Base-by-base conservation (phyloP, 2,888 invertebrate species). In the Stegophylla sp. region DNA sequence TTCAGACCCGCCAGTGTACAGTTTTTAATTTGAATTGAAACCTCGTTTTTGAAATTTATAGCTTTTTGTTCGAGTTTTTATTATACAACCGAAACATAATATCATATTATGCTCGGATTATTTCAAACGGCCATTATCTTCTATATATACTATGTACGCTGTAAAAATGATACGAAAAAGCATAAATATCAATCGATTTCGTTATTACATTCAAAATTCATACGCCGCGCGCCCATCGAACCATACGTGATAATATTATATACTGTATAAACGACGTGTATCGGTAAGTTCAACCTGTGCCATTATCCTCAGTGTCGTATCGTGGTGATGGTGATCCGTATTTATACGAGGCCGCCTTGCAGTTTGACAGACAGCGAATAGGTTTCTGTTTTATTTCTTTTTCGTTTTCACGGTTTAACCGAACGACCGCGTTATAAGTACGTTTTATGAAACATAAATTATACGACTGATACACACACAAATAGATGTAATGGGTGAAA, bases 381-480 rank as follows among this genome's bases (percentile, higher is more conserved):
- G 72, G 59, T 73, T 72, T 72, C 45, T 17, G 28, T 73, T 74
- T 74, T 74, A 63, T 74, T 34, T 63, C 13, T 74, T 63, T 74
- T 61, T n/a, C 15, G 12, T 73, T 61, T 74, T 74, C 61, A 48
- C 61, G 61, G 73, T 61, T 48, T 74, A 28, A 61, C 73, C 9
- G 73, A 48, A 9, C 53, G 51, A 61, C n/a, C n/a, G n/a, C 59
- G 59, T 73, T 73, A 61, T 74, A 45, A 73, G 13, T 23, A 10
- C 43, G 23, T 73, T 73, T 73, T 73, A 59, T 59, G 72, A 26
- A 26, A 73, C 72, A 73, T 73, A 73, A 73, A 73, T 73, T 73
- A 73, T 59, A n/a, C n/a, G 59, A 59, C 72, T 59, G 59, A 73
- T 34, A 7, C 72, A 59, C 43, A 73, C 59, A 43, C 26, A 43